Conservation (phyloP, 2,888 invertebrate genomes). For the Electrophaes corylata region DNA sequence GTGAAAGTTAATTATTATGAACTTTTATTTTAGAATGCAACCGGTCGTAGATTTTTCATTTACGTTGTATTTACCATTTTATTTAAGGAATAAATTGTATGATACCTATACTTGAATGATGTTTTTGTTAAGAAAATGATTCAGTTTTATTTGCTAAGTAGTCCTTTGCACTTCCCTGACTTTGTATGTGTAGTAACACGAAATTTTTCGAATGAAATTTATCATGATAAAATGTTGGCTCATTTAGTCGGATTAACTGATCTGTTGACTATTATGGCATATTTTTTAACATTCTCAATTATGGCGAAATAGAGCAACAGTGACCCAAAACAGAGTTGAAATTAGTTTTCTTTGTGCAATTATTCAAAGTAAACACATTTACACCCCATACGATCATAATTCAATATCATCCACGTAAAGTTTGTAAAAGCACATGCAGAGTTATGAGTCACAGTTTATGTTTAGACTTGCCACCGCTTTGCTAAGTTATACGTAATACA, state of each 20-base stretch:
- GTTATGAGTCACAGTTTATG: conserved; percentile 20
- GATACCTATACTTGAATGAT: conserved; percentile 24
- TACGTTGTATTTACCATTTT: conserved; percentile 32
- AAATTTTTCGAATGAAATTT: background rate
- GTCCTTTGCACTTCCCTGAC: conserved; percentile 11
- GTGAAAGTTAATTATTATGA: background rate
- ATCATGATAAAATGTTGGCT: background rate
- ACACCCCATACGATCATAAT: background rate
- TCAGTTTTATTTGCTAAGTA: conserved; percentile 6
- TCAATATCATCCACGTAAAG: conserved; percentile 3
- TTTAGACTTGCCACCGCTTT: conserved; percentile 21
- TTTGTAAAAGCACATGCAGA: conserved; percentile 6
- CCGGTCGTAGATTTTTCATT: conserved; percentile 16
- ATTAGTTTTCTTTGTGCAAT: too few species aligned
- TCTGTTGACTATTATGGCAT: background rate
- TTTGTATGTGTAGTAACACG: conserved; percentile 2
- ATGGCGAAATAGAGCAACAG: too few species aligned
- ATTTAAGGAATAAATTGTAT: conserved; percentile 33
- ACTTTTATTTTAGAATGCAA: background rate
- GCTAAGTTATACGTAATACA: conserved; percentile 18
- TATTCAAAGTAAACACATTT: too few species aligned
- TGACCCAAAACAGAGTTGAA: too few species aligned
- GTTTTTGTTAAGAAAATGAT: conserved; percentile 26
- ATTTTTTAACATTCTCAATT: too few species aligned
- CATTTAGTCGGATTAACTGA: background rate